Conservation (phyloP, 2,888 invertebrate species). For the Agrenia bidenticulata region DNA sequence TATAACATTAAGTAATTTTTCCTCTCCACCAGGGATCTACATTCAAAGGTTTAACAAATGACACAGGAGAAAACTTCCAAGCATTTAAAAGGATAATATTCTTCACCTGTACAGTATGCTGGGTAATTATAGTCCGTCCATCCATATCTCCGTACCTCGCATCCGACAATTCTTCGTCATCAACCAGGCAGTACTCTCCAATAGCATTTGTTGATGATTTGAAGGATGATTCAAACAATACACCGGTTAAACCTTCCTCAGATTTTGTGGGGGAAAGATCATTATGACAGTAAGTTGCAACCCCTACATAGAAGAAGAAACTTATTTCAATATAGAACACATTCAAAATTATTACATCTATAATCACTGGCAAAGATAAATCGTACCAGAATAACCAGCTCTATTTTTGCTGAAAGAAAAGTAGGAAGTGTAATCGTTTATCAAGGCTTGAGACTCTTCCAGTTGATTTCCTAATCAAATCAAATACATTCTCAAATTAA, state of each 20-base stretch:
- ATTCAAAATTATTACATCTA: not conserved
- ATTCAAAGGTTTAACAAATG: constrained; percentile 1
- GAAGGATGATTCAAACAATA: not conserved
- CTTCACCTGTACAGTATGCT: constrained; percentile 37
- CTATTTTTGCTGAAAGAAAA: constrained; percentile 38
- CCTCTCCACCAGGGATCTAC: constrained; percentile 33
- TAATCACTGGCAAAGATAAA: not conserved
- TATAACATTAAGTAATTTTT: constrained; percentile 31
- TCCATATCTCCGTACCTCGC: constrained; percentile 35
- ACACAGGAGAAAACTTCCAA: too few relatives aligned
- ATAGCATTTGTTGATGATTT: constrained; percentile 1
- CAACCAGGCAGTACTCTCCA: constrained; percentile 23
- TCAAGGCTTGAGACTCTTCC: constrained; percentile 27
- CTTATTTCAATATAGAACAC: not conserved
- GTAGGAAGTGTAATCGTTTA: constrained; percentile 37
- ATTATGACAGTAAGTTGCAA: constrained; percentile 38
- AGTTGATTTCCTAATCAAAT: constrained; percentile 29
- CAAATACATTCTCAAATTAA: not conserved
- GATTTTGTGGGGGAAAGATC: constrained; percentile 32
- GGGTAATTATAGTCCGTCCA: constrained; percentile 41
- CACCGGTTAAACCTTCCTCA: constrained; percentile 30
- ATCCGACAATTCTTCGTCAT: constrained; percentile 16
- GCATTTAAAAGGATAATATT: not conserved
- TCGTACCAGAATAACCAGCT: constrained; percentile 39
- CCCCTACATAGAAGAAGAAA: constrained; percentile 22